phyloP scores from a whole-genome alignment of 2,888 invertebrate species.

The Temnothorax ravouxi region DNA sequence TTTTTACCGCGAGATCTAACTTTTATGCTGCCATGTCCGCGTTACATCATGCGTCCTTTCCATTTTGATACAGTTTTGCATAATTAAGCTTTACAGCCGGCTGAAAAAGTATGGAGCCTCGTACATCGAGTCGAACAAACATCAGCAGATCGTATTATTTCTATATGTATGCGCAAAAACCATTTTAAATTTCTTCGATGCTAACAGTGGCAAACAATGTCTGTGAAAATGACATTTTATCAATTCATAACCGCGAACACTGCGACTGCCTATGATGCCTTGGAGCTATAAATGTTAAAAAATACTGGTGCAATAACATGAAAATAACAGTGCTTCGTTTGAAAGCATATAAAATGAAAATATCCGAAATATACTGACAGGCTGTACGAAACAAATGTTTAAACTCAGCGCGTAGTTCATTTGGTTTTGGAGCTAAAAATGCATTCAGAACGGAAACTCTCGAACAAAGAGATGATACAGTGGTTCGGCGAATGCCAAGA shows the following conservation, averaged over 20 bases:
- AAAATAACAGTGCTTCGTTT: conserved; percentile 45
- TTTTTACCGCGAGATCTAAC: conserved; percentile 39
- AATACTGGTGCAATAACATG: conserved; percentile 35
- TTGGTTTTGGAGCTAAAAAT: conserved; percentile 38
- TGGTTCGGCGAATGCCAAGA: conserved; percentile 40
- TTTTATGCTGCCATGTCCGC: background rate
- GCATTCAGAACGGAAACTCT: conserved; percentile 36
- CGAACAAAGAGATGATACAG: conserved; percentile 48
- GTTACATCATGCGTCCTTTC: conserved; percentile 11
- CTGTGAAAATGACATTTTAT: conserved; percentile 53
- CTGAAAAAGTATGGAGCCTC: background rate
- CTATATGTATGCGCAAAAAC: conserved; percentile 30
- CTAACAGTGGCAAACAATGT: conserved; percentile 32
- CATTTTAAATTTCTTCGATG: conserved; percentile 40
- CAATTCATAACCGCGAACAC: conserved; percentile 42
- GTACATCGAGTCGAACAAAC: background rate
- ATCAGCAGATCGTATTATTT: conserved; percentile 12
- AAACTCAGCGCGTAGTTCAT: conserved; percentile 40
- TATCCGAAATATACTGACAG: conserved; percentile 46
- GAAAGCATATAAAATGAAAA: conserved; percentile 46
- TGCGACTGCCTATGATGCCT: conserved; percentile 28
- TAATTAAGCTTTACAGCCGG: conserved; percentile 19
- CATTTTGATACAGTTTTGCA: conserved; percentile 13
- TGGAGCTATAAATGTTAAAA: conserved; percentile 46
- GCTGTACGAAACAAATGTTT: conserved; percentile 45